Evolutionary conservation across 2,888 invertebrate species (phyloP).

Genomic region (Ormyrus thymus): DNA sequence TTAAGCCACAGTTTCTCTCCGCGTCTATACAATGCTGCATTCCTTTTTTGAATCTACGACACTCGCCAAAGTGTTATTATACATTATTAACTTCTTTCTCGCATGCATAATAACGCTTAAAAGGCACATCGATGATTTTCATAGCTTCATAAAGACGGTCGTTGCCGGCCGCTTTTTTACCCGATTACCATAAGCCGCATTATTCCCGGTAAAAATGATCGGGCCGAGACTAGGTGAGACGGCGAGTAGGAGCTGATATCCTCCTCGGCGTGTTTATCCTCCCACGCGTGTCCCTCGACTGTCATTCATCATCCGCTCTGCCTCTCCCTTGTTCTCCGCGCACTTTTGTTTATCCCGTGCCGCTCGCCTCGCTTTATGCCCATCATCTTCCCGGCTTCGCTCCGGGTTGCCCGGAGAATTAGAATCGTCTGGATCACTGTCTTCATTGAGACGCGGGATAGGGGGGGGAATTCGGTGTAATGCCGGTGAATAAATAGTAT

Average conservation of each 20-base stretch:
- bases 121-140: no score
- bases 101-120: no score
- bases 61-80: no score
- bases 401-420: constrained; percentile 7
- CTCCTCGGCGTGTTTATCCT: constrained; percentile 32
- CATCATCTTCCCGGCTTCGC: not conserved
- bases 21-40: no score
- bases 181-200: constrained; percentile 27
- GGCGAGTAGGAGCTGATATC: not conserved
- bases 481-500: not conserved
- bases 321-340: not conserved
- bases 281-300: constrained; percentile 44
- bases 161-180: not conserved
- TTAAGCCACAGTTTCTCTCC: no score
- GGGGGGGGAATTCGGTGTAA: not conserved
- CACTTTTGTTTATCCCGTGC: not conserved
- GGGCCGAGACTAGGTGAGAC: not conserved
- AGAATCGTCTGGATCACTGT: constrained; percentile 35
- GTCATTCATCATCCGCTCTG: constrained; percentile 48
- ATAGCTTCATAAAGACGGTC: no score
- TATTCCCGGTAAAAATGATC: constrained; percentile 4
- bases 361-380: not conserved
- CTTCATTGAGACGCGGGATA: not conserved
- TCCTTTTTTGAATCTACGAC: no score
- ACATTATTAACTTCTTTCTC: no score